Evolutionary conservation across 2,888 invertebrate species (phyloP).

Genomic region (Leptura quadrifasciata): DNA sequence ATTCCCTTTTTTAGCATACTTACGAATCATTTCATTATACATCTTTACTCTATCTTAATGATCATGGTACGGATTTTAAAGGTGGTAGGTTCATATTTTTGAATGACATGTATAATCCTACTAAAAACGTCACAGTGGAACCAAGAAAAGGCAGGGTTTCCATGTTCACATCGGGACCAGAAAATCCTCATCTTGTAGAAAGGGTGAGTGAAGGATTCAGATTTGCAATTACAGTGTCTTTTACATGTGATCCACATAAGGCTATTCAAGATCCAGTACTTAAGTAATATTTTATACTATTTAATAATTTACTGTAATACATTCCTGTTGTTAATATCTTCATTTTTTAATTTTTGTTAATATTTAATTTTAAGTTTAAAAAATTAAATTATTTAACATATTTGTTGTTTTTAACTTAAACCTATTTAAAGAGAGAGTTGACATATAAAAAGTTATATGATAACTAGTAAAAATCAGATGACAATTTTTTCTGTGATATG

Average conservation of each 20-base stretch:
- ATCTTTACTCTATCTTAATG: conserved; percentile 86
- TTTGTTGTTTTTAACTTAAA: not conserved
- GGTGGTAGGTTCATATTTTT: conserved; percentile 90
- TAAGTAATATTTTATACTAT: not conserved
- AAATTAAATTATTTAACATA: conserved; percentile 7
- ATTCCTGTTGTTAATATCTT: not conserved
- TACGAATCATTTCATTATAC: conserved; percentile 93
- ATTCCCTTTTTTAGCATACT: conserved; percentile 79
- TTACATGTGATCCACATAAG: conserved; percentile 81
- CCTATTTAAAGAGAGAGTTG: no score
- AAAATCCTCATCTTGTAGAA: conserved; percentile 90
- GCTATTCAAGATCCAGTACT: conserved; percentile 79
- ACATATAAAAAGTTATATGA: no score
- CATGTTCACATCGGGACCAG: conserved; percentile 91
- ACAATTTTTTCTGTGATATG: no score
- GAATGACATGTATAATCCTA: conserved; percentile 76
- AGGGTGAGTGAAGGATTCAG: conserved; percentile 84
- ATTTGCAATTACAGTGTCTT: conserved; percentile 90
- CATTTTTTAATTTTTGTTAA: conserved; percentile 6
- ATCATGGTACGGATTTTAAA: conserved; percentile 85
- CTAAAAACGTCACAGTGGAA: conserved; percentile 83
- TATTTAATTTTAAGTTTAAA: not conserved
- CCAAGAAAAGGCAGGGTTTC: conserved; percentile 87
- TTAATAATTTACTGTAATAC: not conserved
- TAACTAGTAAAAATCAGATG: no score